Evolutionary conservation across 92 coral and sea anemone species (phyloP).

Genomic region (Isaurus tuberculatus): DNA sequence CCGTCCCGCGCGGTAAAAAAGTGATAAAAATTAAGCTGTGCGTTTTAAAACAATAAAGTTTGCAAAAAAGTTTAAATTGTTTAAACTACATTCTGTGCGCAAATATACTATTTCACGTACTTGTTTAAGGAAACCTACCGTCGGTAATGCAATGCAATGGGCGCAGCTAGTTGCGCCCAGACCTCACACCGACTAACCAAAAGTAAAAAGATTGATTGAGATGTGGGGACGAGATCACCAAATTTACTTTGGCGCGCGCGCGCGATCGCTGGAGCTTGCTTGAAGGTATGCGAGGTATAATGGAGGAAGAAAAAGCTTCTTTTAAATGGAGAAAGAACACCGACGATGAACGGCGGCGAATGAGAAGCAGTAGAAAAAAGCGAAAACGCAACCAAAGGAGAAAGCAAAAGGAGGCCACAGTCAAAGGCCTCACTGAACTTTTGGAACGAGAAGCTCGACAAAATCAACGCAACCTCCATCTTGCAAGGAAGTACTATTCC

Average conservation of each 20-base stretch:
- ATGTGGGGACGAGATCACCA: conserved; percentile 8
- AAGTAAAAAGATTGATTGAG: conserved; percentile 8
- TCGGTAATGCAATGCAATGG: background rate
- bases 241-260: conserved; percentile 17
- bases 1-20: background rate
- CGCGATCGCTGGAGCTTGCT: background rate
- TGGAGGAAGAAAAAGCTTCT: conserved; percentile 34
- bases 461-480: conserved; percentile 33
- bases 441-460: conserved; percentile 42
- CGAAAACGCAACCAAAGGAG: conserved; percentile 40
- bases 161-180: conserved; percentile 19
- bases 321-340: conserved; percentile 59
- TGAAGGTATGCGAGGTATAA: conserved; percentile 37
- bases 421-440: conserved; percentile 42
- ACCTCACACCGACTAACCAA: conserved; percentile 12
- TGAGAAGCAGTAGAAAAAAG: conserved; percentile 53
- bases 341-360: conserved; percentile 53
- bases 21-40: conserved; percentile 12
- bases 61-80: background rate
- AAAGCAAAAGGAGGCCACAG: conserved; percentile 41
- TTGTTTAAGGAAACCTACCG: conserved; percentile 12
- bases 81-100: conserved; percentile 5
- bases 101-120: background rate
- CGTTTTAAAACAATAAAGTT: background rate
- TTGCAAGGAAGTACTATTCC: conserved; percentile 40